These are phyloP conservation scores for Bombus difficillimus DNA, from an alignment of 1,140 invertebrate genomes.

Conservation along the genomic window DNA sequence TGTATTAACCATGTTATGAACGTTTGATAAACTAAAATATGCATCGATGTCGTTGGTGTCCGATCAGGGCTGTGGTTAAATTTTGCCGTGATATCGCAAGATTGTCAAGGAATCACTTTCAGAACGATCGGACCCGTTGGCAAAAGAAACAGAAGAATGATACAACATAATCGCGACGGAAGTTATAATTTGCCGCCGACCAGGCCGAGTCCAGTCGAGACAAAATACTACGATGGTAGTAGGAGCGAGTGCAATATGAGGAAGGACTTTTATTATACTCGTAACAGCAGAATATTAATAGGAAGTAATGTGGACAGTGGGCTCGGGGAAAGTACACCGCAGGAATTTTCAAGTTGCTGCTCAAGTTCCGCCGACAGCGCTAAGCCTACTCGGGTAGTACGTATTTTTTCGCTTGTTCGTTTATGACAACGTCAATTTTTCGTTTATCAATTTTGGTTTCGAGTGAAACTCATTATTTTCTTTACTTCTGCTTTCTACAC, in stretches of 20 bases:
- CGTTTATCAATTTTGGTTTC: conserved; percentile 5
- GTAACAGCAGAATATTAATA: conserved; percentile 79
- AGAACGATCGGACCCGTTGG: conserved; percentile 80
- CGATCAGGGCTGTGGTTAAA: conserved; percentile 44
- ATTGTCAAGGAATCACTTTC: conserved; percentile 81
- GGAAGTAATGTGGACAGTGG: conserved; percentile 80
- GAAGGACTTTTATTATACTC: conserved; percentile 78
- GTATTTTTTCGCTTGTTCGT: conserved; percentile 70
- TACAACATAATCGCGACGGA: conserved; percentile 78
- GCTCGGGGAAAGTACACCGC: conserved; percentile 81
- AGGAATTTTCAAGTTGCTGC: conserved; percentile 82
- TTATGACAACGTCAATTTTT: conserved; percentile 4
- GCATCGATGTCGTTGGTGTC: conserved; percentile 48
- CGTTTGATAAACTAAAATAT: conserved; percentile 46
- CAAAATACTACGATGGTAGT: conserved; percentile 72
- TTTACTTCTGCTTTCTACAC: background rate
- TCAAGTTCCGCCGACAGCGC: conserved; percentile 82
- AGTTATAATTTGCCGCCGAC: conserved; percentile 77
- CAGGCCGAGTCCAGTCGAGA: conserved; percentile 73
- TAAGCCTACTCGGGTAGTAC: conserved; percentile 79
- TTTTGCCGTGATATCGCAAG: conserved; percentile 52
- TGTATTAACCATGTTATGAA: conserved; percentile 57
- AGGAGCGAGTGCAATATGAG: conserved; percentile 75
- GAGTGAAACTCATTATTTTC: conserved; percentile 26
- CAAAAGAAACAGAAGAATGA: conserved; percentile 78